A percentile compares a stretch with the other conserved stretches of the same genome.
These are phyloP conservation scores for Tachycineta bicolor DNA, from an alignment of 2,113 vertebrate genomes.

Conservation along the genomic window DNA sequence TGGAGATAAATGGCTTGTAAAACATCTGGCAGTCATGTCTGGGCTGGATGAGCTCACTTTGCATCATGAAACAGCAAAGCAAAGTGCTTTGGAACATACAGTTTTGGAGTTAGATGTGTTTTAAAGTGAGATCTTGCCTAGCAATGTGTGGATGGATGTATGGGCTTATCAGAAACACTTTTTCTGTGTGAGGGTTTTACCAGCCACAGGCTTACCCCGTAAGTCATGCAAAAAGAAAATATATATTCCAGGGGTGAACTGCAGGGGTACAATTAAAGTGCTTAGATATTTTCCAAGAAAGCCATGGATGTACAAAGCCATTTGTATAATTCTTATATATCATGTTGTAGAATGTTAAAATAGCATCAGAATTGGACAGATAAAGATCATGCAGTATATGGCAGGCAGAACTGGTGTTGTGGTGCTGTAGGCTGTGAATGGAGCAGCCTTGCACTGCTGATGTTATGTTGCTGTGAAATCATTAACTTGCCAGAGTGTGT, in stretches of 20 bases:
- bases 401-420: not conserved
- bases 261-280: not conserved
- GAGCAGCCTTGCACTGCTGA: not conserved
- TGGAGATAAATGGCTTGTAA: not conserved
- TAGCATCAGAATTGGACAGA: not conserved
- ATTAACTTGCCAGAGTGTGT: not conserved
- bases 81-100: not conserved
- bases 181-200: not conserved
- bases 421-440: fast-evolving
- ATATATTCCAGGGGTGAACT: not conserved
- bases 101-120: not conserved
- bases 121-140: not conserved
- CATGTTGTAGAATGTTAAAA: not conserved
- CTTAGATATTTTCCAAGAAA: not conserved
- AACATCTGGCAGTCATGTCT: not conserved
- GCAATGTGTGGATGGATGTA: fast-evolving
- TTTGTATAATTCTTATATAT: not conserved
- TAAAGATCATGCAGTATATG: not conserved
- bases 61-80: not conserved
- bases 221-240: not conserved
- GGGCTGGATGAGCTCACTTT: not conserved
- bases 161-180: not conserved
- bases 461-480: not conserved
- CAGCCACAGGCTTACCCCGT: not conserved
- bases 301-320: fast-evolving